Percentiles rank a stretch among this genome's conserved stretches.
Conservation (phyloP, 2,113 vertebrate species). For the Ondatra zibethicus region DNA sequence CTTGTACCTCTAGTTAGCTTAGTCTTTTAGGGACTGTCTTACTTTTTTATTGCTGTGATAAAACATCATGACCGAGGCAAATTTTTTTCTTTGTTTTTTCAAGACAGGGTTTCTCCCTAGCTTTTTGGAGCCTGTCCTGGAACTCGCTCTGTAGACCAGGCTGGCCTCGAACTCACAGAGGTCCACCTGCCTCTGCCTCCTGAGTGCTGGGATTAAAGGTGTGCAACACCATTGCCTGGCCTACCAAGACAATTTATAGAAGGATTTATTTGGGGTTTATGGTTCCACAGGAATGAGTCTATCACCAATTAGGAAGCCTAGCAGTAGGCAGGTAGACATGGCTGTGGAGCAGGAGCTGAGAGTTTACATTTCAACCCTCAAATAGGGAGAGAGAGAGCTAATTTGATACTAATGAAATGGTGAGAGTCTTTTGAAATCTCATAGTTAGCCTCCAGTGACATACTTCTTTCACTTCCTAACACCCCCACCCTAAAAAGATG, state of each 20-base stretch:
- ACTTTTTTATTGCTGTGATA: not conserved
- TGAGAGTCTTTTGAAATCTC: not conserved
- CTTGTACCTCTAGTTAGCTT: too few relatives aligned
- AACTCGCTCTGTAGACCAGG: too few relatives aligned
- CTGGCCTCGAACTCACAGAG: too few relatives aligned
- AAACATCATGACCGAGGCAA: too few relatives aligned
- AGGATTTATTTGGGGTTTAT: not conserved
- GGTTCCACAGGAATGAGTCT: not conserved
- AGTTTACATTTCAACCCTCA: not conserved
- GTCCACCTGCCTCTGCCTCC: too few relatives aligned
- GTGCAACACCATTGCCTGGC: too few relatives aligned
- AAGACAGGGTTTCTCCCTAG: too few relatives aligned
- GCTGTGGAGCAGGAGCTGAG: not conserved
- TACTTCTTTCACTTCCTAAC: not conserved
- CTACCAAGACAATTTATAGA: too few relatives aligned
- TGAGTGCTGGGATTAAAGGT: too few relatives aligned
- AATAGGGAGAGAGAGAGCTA: not conserved
- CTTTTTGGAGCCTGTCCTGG: too few relatives aligned
- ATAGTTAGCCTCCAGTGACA: not conserved
- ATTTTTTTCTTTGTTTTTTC: too few relatives aligned
- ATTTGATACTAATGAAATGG: not conserved
- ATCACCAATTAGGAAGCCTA: not conserved
- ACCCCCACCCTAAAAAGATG: not conserved
- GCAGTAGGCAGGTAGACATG: not conserved
- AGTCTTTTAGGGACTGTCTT: not conserved